Percentiles rank a stretch among this genome's conserved stretches.
Evolutionary conservation across 2,888 invertebrate species (phyloP).

Genomic region (Catotricha subobsoleta): DNA sequence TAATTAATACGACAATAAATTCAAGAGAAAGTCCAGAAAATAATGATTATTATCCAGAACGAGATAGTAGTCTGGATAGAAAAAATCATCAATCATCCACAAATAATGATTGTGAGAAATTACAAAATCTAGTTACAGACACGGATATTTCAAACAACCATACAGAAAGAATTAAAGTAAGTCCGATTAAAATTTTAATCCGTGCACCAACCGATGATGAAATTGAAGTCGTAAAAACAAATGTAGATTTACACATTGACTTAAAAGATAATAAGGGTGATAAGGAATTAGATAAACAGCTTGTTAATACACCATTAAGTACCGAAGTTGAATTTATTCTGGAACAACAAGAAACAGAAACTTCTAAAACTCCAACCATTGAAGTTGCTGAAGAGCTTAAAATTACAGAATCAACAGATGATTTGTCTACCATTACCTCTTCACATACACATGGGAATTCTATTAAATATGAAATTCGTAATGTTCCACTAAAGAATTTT

Average conservation of each 20-base stretch:
- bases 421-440: conserved; percentile 5
- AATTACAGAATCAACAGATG: conserved; percentile 14
- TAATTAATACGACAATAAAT: not conserved
- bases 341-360: not conserved
- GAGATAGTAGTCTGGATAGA: not conserved
- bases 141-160: not conserved
- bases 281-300: not conserved
- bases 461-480: conserved; percentile 9
- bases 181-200: conserved; percentile 5
- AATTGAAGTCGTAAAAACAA: not conserved
- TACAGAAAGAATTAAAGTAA: not conserved
- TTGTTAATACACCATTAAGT: conserved; percentile 4
- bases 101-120: not conserved
- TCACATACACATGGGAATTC: not conserved
- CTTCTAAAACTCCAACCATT: not conserved
- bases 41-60: conserved; percentile 8
- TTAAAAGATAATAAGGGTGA: not conserved
- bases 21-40: conserved; percentile 6
- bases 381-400: conserved; percentile 9
- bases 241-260: not conserved
- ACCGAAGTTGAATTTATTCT: conserved; percentile 6
- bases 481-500: conserved; percentile 11
- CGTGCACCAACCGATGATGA: conserved; percentile 5
- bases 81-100: too few relatives aligned
- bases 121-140: not conserved